Conservation (phyloP, 2,888 invertebrate species). For the Laspeyria flexula region DNA sequence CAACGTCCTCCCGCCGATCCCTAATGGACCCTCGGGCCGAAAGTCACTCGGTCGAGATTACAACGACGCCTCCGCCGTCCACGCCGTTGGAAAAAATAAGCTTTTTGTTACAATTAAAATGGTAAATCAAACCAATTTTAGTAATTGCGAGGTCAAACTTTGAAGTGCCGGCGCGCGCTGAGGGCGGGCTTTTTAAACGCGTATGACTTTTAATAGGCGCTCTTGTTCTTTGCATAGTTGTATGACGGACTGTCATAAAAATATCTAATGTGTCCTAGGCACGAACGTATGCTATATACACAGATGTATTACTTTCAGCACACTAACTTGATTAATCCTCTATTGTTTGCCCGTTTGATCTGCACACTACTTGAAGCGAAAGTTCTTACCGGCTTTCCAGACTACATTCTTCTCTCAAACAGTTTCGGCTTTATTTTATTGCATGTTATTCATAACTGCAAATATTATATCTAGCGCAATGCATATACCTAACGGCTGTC, state of each 20-base stretch:
- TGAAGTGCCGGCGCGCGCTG: constrained; percentile 71
- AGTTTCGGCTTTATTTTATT: not conserved
- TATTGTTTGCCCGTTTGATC: constrained; percentile 14
- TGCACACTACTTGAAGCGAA: constrained; percentile 3
- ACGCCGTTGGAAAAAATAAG: constrained; percentile 80
- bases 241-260: constrained; percentile 36
- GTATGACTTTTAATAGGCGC: constrained; percentile 72
- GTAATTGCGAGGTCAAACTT: constrained; percentile 85
- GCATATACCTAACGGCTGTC: no score
- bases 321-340: constrained; percentile 10
- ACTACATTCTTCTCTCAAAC: not conserved
- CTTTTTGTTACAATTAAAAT: constrained; percentile 86
- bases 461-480: no score
- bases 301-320: constrained; percentile 47
- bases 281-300: constrained; percentile 30
- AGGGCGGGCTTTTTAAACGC: constrained; percentile 68
- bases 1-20: constrained; percentile 67
- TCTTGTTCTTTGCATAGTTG: constrained; percentile 49
- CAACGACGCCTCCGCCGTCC: constrained; percentile 69
- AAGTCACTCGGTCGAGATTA: constrained; percentile 85
- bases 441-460: not conserved
- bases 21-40: constrained; percentile 80
- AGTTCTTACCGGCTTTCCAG: not conserved
- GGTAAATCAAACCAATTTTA: constrained; percentile 86
- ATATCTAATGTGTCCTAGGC: constrained; percentile 19